phyloP scores from a whole-genome alignment of 2,113 vertebrate genomes.

The Syngnathus typhle region DNA sequence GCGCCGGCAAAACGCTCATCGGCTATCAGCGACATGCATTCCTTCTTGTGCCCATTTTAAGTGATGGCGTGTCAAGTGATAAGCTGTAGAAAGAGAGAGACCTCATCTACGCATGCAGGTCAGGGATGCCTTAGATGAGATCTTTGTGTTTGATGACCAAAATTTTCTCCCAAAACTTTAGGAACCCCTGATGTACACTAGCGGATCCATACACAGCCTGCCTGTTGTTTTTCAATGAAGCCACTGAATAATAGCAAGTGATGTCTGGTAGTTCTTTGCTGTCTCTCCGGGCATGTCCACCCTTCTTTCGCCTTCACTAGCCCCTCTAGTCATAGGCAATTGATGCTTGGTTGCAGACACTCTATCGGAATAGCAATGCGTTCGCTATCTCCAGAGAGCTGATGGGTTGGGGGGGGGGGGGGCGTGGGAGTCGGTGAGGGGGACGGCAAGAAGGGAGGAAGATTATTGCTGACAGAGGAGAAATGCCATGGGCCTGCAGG shows the following conservation, averaged over 20 bases:
- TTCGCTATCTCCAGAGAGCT: constrained; percentile 36
- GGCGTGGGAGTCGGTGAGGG: constrained; percentile 25
- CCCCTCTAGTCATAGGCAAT: constrained; percentile 46
- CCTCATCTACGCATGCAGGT: constrained; percentile 20
- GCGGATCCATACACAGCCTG: constrained; percentile 7
- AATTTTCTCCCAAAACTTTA: not conserved
- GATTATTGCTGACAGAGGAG: constrained; percentile 68
- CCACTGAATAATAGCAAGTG: constrained; percentile 62
- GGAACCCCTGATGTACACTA: not conserved
- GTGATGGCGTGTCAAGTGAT: constrained; percentile 41
- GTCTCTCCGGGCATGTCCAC: constrained; percentile 49
- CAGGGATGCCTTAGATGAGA: constrained; percentile 36
- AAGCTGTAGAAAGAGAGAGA: constrained; percentile 31
- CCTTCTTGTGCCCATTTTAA: constrained; percentile 19
- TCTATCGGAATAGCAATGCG: constrained; percentile 59
- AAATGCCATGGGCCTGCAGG: constrained; percentile 55
- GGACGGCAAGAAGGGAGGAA: constrained; percentile 38
- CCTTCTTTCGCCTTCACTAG: constrained; percentile 25
- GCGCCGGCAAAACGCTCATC: not conserved
- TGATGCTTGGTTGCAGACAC: constrained; percentile 58
- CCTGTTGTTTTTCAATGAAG: constrained; percentile 40
- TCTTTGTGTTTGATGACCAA: constrained; percentile 5
- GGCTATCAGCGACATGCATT: not conserved
- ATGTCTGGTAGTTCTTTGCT: constrained; percentile 60
- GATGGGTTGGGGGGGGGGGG: not conserved